Conservation (phyloP, 2,888 invertebrate species). For the Ochropacha duplaris region DNA sequence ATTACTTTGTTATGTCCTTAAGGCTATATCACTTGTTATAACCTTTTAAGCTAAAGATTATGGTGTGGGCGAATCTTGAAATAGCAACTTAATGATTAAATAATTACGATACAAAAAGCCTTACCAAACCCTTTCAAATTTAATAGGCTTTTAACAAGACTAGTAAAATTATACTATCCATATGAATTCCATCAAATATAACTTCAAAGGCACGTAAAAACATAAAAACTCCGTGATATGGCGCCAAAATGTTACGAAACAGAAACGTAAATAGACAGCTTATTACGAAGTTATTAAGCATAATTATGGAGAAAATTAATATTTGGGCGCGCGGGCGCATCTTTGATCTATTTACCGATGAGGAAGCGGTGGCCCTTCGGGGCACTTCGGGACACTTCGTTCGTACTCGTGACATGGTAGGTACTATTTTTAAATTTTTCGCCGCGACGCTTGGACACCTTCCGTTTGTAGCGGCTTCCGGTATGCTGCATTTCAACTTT, state of each 20-base stretch:
- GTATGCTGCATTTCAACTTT: neutral
- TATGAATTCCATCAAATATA: conserved; percentile 19
- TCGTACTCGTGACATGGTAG: conserved; percentile 12
- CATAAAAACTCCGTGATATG: conserved; percentile 20
- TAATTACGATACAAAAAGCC: neutral
- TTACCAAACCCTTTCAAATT: neutral
- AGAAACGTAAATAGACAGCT: conserved; percentile 16
- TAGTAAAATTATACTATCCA: conserved; percentile 19
- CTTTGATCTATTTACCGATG: conserved; percentile 70
- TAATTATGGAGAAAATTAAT: conserved; percentile 65
- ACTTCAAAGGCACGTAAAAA: conserved; percentile 23
- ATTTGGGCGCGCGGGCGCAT: conserved; percentile 29
- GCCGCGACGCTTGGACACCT: conserved; percentile 47
- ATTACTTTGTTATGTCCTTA: neutral
- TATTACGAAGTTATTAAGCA: conserved; percentile 49
- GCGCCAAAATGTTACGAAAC: conserved; percentile 44
- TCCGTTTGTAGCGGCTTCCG: conserved; percentile 43
- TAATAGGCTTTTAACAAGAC: neutral
- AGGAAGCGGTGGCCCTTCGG: conserved; percentile 48
- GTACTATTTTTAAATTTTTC: conserved; percentile 40
- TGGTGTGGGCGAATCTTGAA: neutral
- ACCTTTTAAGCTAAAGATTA: neutral
- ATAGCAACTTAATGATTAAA: neutral
- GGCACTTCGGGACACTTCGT: conserved; percentile 21
- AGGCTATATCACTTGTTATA: neutral